These are phyloP conservation scores for Nemapogon koenigi DNA, from an alignment of 2,888 invertebrate species.

Conservation along the genomic window DNA sequence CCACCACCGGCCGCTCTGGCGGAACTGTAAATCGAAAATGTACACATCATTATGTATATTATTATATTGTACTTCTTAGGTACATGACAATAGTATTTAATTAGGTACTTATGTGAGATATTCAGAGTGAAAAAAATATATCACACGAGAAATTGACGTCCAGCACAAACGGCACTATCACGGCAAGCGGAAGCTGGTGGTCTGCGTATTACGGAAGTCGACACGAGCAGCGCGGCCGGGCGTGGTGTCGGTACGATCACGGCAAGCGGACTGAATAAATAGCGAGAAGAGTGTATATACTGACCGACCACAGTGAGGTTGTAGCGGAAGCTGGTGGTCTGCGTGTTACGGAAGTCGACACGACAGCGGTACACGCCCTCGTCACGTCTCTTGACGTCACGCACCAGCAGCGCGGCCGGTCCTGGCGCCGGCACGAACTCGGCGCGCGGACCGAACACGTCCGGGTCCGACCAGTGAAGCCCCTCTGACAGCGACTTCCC, in stretches of 20 bases:
- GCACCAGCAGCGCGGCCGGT: conserved; percentile 77
- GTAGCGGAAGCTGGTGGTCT: conserved; percentile 87
- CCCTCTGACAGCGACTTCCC: conserved; percentile 82
- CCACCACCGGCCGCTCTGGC: conserved; percentile 84
- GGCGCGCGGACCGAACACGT: conserved; percentile 86
- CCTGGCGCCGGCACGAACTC: conserved; percentile 81
- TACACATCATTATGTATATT: too few relatives aligned
- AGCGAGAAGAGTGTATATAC: conserved; percentile 24
- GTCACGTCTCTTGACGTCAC: conserved; percentile 84
- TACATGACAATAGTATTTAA: too few relatives aligned
- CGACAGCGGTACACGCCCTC: conserved; percentile 90
- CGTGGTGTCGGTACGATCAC: neutral
- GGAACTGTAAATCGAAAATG: conserved; percentile 86
- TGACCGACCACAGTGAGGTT: conserved; percentile 91
- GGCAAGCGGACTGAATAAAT: neutral
- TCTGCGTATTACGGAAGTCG: neutral
- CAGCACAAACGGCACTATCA: neutral
- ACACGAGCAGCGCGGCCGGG: neutral
- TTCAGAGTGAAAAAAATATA: too few relatives aligned
- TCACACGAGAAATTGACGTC: too few relatives aligned
- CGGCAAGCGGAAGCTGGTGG: neutral
- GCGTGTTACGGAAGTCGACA: conserved; percentile 88
- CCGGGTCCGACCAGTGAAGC: conserved; percentile 84
- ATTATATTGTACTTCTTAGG: too few relatives aligned
- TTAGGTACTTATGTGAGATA: too few relatives aligned